Percentiles rank a stretch among this genome's conserved stretches.
phyloP scores from a whole-genome alignment of 2,797 vertebrate species.

The Huso huso region DNA sequence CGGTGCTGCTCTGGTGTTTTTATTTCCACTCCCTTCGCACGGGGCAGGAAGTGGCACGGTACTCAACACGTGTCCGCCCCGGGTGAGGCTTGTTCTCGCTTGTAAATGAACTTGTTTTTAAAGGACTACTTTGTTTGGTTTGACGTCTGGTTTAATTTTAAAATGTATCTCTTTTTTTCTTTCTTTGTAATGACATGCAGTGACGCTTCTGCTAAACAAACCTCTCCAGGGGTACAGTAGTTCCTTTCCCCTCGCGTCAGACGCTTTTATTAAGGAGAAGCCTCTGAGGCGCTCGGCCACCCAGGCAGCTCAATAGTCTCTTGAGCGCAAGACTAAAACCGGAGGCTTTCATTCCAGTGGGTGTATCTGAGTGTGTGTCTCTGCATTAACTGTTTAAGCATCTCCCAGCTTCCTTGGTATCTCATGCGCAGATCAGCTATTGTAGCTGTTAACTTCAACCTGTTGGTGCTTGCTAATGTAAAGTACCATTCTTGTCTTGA shows the following conservation, averaged over 20 bases:
- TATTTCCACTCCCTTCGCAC: no score
- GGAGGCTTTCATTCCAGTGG: no score
- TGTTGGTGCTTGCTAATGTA: no score
- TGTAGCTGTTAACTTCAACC: no score
- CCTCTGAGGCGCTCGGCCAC: background rate
- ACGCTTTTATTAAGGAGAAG: slow-evolving; percentile 3
- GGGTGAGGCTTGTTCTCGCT: slow-evolving; percentile 5
- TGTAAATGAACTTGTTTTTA: slow-evolving; percentile 10
- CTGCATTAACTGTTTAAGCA: no score
- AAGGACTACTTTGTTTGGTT: background rate
- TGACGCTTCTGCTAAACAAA: background rate
- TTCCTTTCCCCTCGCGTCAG: slow-evolving; percentile 24
- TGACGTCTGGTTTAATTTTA: background rate
- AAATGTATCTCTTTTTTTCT: slow-evolving; percentile 3
- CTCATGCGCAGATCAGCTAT: no score
- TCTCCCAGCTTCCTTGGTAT: no score
- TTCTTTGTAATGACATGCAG: slow-evolving; percentile 8
- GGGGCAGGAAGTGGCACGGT: no score
- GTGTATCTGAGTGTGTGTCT: no score
- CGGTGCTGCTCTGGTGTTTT: no score
- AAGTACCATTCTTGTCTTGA: no score
- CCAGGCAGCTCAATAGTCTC: background rate
- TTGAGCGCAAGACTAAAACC: no score
- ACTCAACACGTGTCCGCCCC: background rate
- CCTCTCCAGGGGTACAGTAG: slow-evolving; percentile 1